Conservation (phyloP, 2,113 vertebrate species). For the Ceratotherium simum region DNA sequence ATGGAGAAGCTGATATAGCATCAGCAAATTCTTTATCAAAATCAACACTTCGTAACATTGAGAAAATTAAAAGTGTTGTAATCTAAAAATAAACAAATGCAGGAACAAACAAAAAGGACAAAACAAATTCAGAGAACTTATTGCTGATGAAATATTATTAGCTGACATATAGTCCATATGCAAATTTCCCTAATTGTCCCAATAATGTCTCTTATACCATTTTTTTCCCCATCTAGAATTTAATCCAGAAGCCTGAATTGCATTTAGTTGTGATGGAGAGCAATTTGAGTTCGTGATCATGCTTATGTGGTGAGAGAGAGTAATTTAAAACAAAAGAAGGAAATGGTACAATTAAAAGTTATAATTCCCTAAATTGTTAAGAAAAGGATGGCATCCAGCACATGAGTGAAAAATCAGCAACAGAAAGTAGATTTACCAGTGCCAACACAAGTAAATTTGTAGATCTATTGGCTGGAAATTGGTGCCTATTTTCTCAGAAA, state of each 20-base stretch:
- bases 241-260: neutral
- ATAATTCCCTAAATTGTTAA: neutral
- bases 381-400: neutral
- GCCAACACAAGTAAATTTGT: neutral
- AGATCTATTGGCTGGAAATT: neutral
- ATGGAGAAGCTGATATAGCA: neutral
- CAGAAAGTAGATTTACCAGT: neutral
- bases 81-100: neutral
- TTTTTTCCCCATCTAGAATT: neutral
- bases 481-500: neutral
- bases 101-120: neutral
- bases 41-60: constrained; percentile 46
- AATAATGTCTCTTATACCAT: neutral
- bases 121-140: neutral
- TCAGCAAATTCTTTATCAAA: constrained; percentile 64
- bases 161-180: neutral
- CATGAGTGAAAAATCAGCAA: neutral
- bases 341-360: neutral
- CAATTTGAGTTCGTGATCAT: neutral
- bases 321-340: neutral
- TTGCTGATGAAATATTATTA: neutral
- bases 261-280: neutral
- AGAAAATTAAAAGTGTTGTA: constrained; percentile 55
- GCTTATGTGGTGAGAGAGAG: neutral
- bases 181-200: neutral